Conservation (phyloP, 2,113 vertebrate genomes). For the Calyptommatus sinebrachiatus region DNA sequence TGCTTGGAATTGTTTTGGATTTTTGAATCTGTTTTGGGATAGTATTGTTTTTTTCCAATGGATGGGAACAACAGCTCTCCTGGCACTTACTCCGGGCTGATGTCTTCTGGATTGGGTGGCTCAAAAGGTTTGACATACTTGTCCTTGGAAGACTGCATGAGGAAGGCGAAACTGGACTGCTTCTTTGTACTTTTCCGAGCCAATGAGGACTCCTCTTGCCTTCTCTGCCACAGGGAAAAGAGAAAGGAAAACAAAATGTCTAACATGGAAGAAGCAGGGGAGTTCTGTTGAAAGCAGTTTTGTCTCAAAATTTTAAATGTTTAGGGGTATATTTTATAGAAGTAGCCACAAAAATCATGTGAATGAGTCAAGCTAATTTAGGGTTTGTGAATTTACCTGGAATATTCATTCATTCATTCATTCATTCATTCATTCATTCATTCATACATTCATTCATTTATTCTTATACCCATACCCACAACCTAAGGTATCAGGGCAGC, state of each 20-base stretch:
- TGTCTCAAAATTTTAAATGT: no score
- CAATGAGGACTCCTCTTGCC: slow-evolving; percentile 45
- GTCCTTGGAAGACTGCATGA: slow-evolving; percentile 37
- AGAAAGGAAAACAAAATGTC: background rate
- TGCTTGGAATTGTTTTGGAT: no score
- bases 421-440: no score
- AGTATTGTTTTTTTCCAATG: background rate
- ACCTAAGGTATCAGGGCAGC: no score
- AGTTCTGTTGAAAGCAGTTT: background rate
- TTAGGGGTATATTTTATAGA: no score
- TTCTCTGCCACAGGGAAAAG: background rate
- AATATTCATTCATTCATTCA: no score
- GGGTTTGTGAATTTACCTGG: no score
- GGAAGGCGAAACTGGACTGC: background rate
- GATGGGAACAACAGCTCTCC: slow-evolving; percentile 13
- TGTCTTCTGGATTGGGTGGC: slow-evolving; percentile 54
- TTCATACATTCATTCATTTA: no score
- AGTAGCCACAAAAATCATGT: no score
- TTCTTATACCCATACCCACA: no score
- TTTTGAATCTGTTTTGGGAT: no score
- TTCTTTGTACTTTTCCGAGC: slow-evolving; percentile 54
- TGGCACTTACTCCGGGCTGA: slow-evolving; percentile 71
- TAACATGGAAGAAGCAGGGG: background rate
- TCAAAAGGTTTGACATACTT: slow-evolving; percentile 17
- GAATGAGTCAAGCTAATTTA: no score